Evolutionary conservation across 92 coral and sea anemone species (phyloP).

Genomic region (Paramuricea clavata): DNA sequence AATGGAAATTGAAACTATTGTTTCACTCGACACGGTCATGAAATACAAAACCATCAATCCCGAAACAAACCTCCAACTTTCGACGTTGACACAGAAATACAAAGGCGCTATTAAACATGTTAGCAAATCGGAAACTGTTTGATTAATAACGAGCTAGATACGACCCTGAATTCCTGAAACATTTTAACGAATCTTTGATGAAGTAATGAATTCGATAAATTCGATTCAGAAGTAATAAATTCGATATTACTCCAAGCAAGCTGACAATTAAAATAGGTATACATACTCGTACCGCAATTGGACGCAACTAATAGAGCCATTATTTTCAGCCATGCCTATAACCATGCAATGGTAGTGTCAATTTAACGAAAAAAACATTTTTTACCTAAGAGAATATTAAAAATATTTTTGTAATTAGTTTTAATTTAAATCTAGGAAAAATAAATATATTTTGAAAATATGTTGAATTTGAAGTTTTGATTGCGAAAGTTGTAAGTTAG

Average conservation of each 20-base stretch:
- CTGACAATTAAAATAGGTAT: background rate
- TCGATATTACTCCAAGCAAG: background rate
- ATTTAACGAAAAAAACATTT: too few species aligned
- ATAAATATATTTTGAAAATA: too few species aligned
- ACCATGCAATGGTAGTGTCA: too few species aligned
- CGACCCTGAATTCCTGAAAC: background rate
- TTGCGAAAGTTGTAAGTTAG: too few species aligned
- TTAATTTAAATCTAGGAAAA: too few species aligned
- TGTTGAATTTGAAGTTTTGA: too few species aligned
- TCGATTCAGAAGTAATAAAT: background rate
- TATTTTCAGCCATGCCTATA: too few species aligned
- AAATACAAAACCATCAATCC: background rate
- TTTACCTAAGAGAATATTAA: too few species aligned
- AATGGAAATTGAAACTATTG: background rate
- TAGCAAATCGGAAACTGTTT: background rate
- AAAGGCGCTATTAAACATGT: background rate
- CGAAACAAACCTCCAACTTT: background rate
- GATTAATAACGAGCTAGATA: background rate
- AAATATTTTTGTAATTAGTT: too few species aligned
- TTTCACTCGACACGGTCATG: background rate
- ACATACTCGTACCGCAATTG: background rate
- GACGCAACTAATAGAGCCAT: too few species aligned
- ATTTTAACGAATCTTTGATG: background rate
- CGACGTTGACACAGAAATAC: background rate
- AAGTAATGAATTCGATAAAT: too few species aligned